Evolutionary conservation across 2,797 vertebrate genomes (phyloP).

Genomic region (Paguma larvata): DNA sequence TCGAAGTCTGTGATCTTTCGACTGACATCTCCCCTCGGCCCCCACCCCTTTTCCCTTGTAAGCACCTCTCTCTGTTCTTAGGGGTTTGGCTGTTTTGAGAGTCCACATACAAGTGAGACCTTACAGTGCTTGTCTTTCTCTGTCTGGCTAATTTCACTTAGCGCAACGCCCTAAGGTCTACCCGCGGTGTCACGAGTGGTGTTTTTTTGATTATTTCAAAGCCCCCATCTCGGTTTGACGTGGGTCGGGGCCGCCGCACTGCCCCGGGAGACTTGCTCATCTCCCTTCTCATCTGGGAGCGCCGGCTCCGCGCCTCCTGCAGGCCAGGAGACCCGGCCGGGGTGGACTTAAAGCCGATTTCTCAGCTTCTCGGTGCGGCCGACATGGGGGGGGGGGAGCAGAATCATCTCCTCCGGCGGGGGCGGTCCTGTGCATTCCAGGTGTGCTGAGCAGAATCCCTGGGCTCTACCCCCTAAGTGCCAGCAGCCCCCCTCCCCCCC

Average conservation of each 20-base stretch:
- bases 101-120: neutral
- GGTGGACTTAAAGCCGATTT: neutral
- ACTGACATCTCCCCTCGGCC: neutral
- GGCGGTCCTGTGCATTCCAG: rapidly evolving
- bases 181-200: neutral
- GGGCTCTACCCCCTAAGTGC: neutral
- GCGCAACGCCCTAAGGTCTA: neutral
- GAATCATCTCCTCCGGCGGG: neutral
- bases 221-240: neutral
- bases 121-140: neutral
- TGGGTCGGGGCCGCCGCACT: no score
- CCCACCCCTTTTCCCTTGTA: no score
- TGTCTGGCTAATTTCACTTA: neutral
- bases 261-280: neutral
- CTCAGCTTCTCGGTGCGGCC: neutral
- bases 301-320: neutral
- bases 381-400: neutral
- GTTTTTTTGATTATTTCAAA: neutral
- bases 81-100: neutral
- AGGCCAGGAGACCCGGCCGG: neutral
- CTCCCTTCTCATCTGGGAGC: neutral
- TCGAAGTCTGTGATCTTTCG: neutral
- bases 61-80: neutral
- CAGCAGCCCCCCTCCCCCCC: neutral
- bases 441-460: neutral